Percentiles rank a stretch among this genome's conserved stretches.
Conservation (phyloP, 2,888 invertebrate genomes). For the Yponomeuta malinellus region DNA sequence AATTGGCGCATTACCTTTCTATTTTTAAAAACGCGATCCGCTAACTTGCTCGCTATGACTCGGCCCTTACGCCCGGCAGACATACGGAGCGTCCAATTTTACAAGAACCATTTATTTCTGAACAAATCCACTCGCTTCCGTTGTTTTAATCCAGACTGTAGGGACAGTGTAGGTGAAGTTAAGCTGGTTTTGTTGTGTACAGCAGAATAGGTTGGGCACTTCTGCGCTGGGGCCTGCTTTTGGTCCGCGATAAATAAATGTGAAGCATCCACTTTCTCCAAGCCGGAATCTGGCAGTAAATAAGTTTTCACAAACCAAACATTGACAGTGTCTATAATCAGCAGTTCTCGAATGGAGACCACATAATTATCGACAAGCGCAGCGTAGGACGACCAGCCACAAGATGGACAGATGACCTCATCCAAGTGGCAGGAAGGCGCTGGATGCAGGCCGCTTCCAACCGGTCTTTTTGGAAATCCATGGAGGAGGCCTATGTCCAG, state of each 20-base stretch:
- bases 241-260: neutral
- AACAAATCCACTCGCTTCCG: constrained; percentile 7
- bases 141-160: constrained; percentile 12
- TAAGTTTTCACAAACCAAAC: too few species aligned
- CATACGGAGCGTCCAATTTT: constrained; percentile 8
- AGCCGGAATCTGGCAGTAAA: too few species aligned
- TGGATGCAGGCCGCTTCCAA: too few species aligned
- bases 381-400: too few species aligned
- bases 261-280: too few species aligned
- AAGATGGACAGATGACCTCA: too few species aligned
- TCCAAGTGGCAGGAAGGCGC: too few species aligned
- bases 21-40: neutral
- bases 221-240: neutral
- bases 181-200: constrained; percentile 12
- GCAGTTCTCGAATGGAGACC: too few species aligned
- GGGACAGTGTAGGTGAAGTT: constrained; percentile 8
- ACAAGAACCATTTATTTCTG: constrained; percentile 11
- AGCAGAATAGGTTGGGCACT: constrained; percentile 3
- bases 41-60: neutral
- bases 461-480: too few species aligned
- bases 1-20: neutral
- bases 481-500: too few species aligned
- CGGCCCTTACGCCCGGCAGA: constrained; percentile 47
- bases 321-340: too few species aligned
- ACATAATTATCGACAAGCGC: too few species aligned